Evolutionary conservation across 2,797 vertebrate species (phyloP).

Genomic region (Micrastur ruficollis): DNA sequence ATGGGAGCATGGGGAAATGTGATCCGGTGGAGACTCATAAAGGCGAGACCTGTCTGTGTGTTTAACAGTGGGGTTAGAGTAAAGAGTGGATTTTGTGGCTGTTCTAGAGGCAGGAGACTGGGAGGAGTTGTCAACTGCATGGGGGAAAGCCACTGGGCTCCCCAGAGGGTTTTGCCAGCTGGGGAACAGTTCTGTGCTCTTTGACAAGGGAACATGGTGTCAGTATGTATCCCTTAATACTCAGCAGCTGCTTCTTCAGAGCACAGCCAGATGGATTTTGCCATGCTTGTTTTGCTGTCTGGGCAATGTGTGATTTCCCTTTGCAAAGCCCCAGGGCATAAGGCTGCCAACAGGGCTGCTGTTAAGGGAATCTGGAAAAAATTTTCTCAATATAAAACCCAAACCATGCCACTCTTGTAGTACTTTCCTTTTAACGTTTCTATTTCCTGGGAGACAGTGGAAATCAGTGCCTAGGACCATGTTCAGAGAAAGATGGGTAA

Average conservation of each 20-base stretch:
- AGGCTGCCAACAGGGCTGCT: neutral
- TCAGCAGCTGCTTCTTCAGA: neutral
- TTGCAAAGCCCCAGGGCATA: neutral
- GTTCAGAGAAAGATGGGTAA: neutral
- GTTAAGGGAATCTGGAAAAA: neutral
- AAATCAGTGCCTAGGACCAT: neutral
- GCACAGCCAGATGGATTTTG: neutral
- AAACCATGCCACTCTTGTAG: neutral
- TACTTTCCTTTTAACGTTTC: neutral
- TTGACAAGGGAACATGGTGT: neutral
- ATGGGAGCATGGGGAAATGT: neutral
- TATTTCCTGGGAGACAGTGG: neutral
- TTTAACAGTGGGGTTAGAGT: neutral
- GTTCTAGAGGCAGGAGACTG: neutral
- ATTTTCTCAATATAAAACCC: neutral
- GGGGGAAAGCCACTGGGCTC: neutral
- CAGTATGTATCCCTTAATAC: neutral
- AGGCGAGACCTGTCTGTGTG: neutral
- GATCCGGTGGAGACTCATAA: neutral
- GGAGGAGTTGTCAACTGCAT: neutral
- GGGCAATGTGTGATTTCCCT: neutral
- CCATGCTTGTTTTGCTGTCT: neutral
- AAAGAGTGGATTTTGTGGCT: neutral
- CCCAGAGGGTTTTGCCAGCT: neutral
- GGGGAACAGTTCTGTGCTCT: neutral